Base-by-base conservation (phyloP, 92 coral and sea anemone genomes). In the Palythoa grandis region DNA sequence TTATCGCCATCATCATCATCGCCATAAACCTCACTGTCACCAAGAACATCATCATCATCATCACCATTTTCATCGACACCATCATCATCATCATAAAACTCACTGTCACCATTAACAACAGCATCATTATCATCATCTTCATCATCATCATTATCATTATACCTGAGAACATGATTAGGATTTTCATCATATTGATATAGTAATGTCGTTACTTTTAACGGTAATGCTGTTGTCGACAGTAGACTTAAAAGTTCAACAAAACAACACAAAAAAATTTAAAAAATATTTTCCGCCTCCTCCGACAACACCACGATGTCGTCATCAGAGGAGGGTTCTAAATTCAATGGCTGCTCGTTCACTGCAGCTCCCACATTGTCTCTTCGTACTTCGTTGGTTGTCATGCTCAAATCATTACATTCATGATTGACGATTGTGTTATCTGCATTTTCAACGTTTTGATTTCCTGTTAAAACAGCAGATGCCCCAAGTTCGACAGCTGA, bases 291-390 rank as follows among this genome's bases (percentile, higher is more conserved):
- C 16, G 92, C 99, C 76, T 90, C 95, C 76, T 93, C 93, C 17
- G 98, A 96, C 52, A 95, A 82, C 25, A 96, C 98, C 86, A 96
- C 91, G n/a, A 96, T 88, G 58, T 96, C 98, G 71, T 96, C 99
- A 25, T 93, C 98, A 22, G 93, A 88, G 56, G 92, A 91, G 25
- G 92, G 85, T 0, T 78, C 91, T 12, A 88, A 97, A 66, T 94
- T 95, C 17, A 87, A 67, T 43, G 89, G 92, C 79, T 78, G 87
- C 50, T 91, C 93, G 84, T 77, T 87, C 74, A 74, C 43, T 52
- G 47, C 71, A 72, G 58, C 71, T 20, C 38, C 83, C 39, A 66
- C 63, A 14, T 65, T 74, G 35, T 70, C 74, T n/a, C 82, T 77
- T 54, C 40, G 75, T 60, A 83, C 77, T 25, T 47, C 67, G 35